phyloP scores from a whole-genome alignment of 2,888 invertebrate genomes.

The Pharmacophagus antenor region DNA sequence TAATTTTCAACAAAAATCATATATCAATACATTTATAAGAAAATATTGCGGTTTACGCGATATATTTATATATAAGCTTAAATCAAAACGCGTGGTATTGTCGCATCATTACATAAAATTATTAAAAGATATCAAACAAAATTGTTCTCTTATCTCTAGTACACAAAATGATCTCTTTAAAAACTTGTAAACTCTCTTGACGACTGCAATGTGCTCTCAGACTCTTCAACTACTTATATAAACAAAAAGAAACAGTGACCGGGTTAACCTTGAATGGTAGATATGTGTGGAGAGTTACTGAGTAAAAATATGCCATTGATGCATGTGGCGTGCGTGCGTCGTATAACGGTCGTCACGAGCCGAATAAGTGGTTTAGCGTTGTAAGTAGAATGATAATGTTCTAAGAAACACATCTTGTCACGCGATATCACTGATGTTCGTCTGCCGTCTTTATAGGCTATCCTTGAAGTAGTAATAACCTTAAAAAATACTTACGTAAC shows the following conservation, averaged over 20 bases:
- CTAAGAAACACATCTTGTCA: conserved; percentile 57
- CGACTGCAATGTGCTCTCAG: conserved; percentile 24
- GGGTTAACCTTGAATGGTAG: conserved; percentile 79
- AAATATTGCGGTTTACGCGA: too few relatives aligned
- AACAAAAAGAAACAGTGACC: conserved; percentile 76
- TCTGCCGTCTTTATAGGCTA: conserved; percentile 35
- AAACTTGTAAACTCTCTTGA: not conserved
- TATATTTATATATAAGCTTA: too few relatives aligned
- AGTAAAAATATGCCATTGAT: conserved; percentile 79
- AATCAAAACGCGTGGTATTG: too few relatives aligned
- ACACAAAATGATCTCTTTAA: too few relatives aligned
- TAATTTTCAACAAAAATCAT: not conserved
- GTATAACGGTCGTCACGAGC: conserved; percentile 74
- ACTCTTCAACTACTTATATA: conserved; percentile 53
- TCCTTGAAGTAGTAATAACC: conserved; percentile 2
- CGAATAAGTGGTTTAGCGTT: conserved; percentile 78
- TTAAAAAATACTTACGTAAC: too few relatives aligned
- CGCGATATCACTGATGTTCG: conserved; percentile 52
- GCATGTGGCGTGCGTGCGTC: conserved; percentile 73
- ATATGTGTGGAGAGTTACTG: conserved; percentile 72
- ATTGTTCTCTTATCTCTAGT: too few relatives aligned
- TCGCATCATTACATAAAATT: too few relatives aligned
- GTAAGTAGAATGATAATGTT: conserved; percentile 77
- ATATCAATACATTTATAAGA: too few relatives aligned
- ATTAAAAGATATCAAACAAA: too few relatives aligned